Conservation (phyloP, 2,888 invertebrate genomes). For the Thera obeliscata region DNA sequence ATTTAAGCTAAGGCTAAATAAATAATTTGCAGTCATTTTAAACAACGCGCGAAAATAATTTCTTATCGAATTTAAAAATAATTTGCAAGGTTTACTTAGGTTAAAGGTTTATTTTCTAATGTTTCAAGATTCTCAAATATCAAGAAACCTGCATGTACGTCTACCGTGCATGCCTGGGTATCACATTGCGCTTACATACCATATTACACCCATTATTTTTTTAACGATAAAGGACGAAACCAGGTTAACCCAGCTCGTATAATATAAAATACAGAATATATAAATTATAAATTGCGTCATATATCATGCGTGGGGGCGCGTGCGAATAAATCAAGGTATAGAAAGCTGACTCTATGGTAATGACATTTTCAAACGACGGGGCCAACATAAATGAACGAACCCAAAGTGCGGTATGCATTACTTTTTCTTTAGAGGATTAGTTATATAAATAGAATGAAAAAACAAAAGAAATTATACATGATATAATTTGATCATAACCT, state of each 20-base stretch:
- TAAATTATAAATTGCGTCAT: conserved; percentile 54
- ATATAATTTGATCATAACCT: background rate
- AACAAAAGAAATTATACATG: background rate
- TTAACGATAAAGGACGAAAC: background rate
- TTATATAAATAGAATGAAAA: background rate
- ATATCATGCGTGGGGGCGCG: conserved; percentile 47
- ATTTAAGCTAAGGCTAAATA: too few species aligned
- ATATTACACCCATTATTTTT: background rate
- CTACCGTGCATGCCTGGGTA: too few species aligned
- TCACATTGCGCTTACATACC: background rate
- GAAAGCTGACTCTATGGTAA: conserved; percentile 52
- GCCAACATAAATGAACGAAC: conserved; percentile 37
- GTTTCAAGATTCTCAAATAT: too few species aligned
- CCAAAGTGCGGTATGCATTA: background rate
- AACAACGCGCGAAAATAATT: too few species aligned
- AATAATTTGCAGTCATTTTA: too few species aligned
- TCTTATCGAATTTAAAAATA: too few species aligned
- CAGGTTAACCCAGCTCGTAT: background rate
- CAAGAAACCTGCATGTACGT: too few species aligned
- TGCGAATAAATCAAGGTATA: conserved; percentile 49
- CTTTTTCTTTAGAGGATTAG: background rate
- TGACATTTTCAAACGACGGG: conserved; percentile 60
- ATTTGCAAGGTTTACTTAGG: too few species aligned
- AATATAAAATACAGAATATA: conserved; percentile 41
- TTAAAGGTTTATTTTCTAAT: too few species aligned